Evolutionary conservation across 1,140 invertebrate genomes (phyloP).

Genomic region (Hetaerina americana): DNA sequence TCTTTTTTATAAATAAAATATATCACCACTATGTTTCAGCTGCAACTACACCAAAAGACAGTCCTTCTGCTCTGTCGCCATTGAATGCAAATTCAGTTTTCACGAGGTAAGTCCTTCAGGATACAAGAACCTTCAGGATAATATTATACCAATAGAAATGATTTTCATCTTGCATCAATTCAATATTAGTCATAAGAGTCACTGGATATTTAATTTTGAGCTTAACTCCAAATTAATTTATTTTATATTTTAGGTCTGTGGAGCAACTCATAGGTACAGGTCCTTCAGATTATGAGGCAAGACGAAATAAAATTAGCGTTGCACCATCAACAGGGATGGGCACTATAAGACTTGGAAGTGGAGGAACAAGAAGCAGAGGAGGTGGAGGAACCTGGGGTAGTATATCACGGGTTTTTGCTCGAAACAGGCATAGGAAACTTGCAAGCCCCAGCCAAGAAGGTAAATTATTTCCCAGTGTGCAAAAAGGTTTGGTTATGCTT

Average conservation of each 20-base stretch:
- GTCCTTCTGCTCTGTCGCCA: conserved; percentile 53
- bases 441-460: conserved; percentile 31
- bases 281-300: not conserved
- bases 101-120: not conserved
- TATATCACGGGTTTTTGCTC: conserved; percentile 71
- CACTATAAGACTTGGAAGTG: conserved; percentile 14
- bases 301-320: not conserved
- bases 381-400: conserved; percentile 59
- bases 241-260: conserved; percentile 52
- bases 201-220: no score
- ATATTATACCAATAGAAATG: no score
- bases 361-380: conserved; percentile 32
- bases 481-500: no score
- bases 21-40: conserved; percentile 22
- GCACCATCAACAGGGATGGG: not conserved
- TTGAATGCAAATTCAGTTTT: conserved; percentile 61
- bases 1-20: no score
- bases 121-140: no score
- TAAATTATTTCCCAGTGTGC: conserved; percentile 15
- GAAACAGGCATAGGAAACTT: conserved; percentile 63
- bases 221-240: no score
- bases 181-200: no score
- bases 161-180: no score
- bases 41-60: conserved; percentile 64
- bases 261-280: conserved; percentile 42